Evolutionary conservation across 2,797 vertebrate genomes (phyloP), one percentile per base, ranked within the genome.

Genomic region (Gadopsis bispinosus): DNA sequence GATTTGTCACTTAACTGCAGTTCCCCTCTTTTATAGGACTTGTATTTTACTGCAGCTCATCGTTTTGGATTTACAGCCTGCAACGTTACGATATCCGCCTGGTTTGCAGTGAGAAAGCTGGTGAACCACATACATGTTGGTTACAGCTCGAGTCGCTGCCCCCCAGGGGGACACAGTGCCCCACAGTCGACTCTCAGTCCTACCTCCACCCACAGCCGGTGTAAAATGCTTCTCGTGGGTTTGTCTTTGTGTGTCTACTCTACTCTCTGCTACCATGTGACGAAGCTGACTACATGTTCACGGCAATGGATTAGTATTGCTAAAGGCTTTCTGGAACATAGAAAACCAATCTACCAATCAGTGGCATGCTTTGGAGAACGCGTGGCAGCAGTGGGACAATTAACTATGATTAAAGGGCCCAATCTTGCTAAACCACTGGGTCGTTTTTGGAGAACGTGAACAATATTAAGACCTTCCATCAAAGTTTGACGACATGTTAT

Each of bases 381-480:
- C 2, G 43, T 17, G 61, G 20, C 26, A 61, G 39, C 53, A 48
- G 14, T 11, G 22, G 61, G 9, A 61, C 3, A 7, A 22, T 20
- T 7, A 7, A 22, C 0, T 47, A n/a, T 26, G 63, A 17, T 43
- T 16, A 19, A 56, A 72, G 14, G 56, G 33, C 31, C 55, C 11
- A 67, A 71, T 75, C 47, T 41, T 77, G 61, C 74, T 65, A 69
- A 80, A 55, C 75, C 69, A 70, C 17, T 4, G 7, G 39, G 12
- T 26, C 12, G 26, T 41, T n/a, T 64, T 17, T 51, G 55, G 48
- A 63, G 73, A 68, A 75, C 43, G 75, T 39, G 59, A 59, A 39
- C 31, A 43, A 16, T 5, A 1, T 47, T n/a, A 51, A 47, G 29
- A 73, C 43, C 74, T 73, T 61, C 67, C 20, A 65, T 33, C 60